Evolutionary conservation across 2,113 vertebrate species (phyloP).

Genomic region (Ochotona princeps): DNA sequence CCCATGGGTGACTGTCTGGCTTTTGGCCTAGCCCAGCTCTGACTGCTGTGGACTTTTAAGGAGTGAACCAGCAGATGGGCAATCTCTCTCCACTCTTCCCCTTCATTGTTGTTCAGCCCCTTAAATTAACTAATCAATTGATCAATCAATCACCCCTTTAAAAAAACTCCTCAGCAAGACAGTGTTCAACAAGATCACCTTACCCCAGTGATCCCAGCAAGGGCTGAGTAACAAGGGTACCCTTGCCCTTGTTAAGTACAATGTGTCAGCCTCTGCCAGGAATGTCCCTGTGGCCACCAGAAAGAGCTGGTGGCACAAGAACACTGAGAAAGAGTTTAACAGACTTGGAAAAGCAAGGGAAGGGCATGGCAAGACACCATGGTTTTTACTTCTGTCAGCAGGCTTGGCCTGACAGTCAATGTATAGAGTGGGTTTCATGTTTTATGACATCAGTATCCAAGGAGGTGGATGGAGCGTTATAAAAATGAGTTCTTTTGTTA

Average conservation of each 20-base stretch:
- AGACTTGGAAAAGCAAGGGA: constrained; percentile 5
- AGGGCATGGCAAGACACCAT: neutral
- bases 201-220: neutral
- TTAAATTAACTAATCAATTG: too few species aligned
- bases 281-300: constrained; percentile 22
- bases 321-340: neutral
- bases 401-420: neutral
- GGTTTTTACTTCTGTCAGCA: neutral
- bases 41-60: too few species aligned
- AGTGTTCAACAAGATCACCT: constrained; percentile 27
- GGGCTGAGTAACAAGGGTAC: neutral
- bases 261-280: constrained; percentile 11
- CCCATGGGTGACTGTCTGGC: too few species aligned
- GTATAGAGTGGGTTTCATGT: neutral
- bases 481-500: constrained; percentile 27
- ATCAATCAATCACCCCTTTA: too few species aligned
- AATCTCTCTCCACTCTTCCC: too few species aligned
- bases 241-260: constrained; percentile 17
- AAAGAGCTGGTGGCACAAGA: neutral
- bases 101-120: too few species aligned
- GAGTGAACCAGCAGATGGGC: too few species aligned
- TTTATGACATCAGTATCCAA: constrained; percentile 2
- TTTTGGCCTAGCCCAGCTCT: too few species aligned
- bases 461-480: neutral
- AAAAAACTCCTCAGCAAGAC: neutral